Conservation (phyloP, 2,888 invertebrate genomes). For the Sisyra nigra region DNA sequence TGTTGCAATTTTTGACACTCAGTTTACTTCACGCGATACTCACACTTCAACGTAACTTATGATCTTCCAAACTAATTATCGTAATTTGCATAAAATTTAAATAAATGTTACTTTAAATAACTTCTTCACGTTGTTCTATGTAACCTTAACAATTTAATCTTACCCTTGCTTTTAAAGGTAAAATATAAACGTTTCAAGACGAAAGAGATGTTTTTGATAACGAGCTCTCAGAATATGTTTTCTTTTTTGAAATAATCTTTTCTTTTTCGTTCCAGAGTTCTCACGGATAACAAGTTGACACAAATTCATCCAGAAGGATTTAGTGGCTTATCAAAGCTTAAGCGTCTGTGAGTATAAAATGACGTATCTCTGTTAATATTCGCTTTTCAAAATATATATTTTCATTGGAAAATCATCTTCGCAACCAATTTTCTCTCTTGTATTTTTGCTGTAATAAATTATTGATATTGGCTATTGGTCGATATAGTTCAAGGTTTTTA, state of each 20-base stretch:
- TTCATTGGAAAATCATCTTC: neutral
- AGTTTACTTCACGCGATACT: too few species aligned
- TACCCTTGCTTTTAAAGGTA: too few species aligned
- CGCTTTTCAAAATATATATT: neutral
- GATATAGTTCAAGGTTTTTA: too few species aligned
- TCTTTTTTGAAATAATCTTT: constrained; percentile 2
- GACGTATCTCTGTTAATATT: neutral
- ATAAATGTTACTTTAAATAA: too few species aligned
- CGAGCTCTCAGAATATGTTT: neutral
- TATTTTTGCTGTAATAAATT: too few species aligned
- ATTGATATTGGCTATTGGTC: too few species aligned
- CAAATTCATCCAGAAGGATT: constrained; percentile 50
- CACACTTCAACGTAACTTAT: too few species aligned
- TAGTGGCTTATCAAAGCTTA: constrained; percentile 36
- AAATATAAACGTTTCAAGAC: neutral
- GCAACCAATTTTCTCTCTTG: too few species aligned
- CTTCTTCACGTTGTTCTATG: too few species aligned
- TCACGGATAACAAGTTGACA: constrained; percentile 60
- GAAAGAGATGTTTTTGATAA: neutral
- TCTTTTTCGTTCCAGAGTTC: constrained; percentile 38
- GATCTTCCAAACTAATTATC: too few species aligned
- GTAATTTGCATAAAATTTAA: too few species aligned
- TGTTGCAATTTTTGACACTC: too few species aligned
- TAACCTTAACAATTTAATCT: neutral
- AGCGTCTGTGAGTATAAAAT: constrained; percentile 39